phyloP scores from a whole-genome alignment of 2,888 invertebrate species.

The Orthosia gracilis region DNA sequence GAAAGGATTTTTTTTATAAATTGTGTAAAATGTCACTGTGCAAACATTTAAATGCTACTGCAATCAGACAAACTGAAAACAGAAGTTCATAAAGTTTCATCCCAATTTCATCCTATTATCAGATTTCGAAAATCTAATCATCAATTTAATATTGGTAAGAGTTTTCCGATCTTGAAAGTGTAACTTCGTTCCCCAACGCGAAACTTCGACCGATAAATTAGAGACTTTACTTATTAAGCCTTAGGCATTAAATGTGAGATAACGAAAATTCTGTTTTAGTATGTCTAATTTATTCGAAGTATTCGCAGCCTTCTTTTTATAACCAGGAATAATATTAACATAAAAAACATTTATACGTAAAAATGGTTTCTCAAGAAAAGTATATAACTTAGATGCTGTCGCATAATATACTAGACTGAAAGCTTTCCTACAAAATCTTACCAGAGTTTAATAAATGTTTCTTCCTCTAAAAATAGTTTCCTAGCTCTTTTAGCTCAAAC shows the following conservation, averaged over 20 bases:
- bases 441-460: background rate
- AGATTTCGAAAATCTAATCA: constrained; percentile 31
- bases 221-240: constrained; percentile 46
- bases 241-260: constrained; percentile 39
- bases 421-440: background rate
- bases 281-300: constrained; percentile 32
- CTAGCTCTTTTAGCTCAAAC: background rate
- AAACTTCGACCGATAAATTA: constrained; percentile 52
- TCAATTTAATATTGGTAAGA: constrained; percentile 40
- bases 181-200: constrained; percentile 27
- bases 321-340: constrained; percentile 22
- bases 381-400: background rate
- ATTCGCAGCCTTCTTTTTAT: constrained; percentile 17
- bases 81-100: constrained; percentile 14
- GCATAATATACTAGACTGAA: background rate
- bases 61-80: background rate
- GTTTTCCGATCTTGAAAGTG: constrained; percentile 31
- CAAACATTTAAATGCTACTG: background rate
- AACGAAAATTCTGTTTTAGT: constrained; percentile 29
- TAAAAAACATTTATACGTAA: constrained; percentile 24
- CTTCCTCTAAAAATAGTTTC: background rate
- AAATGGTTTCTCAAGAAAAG: constrained; percentile 22
- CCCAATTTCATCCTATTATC: constrained; percentile 24
- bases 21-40: too few relatives aligned
- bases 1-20: too few relatives aligned